Evolutionary conservation across 2,888 invertebrate species (phyloP).

Genomic region (Andrena haemorrhoa): DNA sequence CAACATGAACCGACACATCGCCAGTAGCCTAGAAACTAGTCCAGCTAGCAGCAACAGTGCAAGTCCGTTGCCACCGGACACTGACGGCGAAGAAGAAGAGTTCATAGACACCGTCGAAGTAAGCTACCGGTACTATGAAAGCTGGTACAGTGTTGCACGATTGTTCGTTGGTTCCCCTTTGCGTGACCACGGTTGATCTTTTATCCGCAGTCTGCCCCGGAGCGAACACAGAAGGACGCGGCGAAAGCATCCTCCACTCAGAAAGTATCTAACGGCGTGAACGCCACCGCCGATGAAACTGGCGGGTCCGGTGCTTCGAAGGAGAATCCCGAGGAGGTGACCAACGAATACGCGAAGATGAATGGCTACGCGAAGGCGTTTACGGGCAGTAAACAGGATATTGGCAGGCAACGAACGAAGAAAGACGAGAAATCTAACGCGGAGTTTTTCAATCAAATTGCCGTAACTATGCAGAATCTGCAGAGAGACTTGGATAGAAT

Average conservation of each 20-base stretch:
- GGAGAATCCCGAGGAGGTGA: slow-evolving; percentile 69
- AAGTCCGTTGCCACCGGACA: slow-evolving; percentile 85
- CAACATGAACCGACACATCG: slow-evolving; percentile 80
- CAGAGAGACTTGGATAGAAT: slow-evolving; percentile 85
- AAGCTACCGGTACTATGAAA: slow-evolving; percentile 49
- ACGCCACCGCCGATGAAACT: slow-evolving; percentile 55
- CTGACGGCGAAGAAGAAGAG: slow-evolving; percentile 91
- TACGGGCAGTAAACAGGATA: slow-evolving; percentile 67
- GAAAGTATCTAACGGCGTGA: slow-evolving; percentile 66
- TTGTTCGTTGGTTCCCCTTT: not conserved
- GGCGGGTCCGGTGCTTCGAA: slow-evolving; percentile 37
- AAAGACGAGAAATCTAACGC: slow-evolving; percentile 75
- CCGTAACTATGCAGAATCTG: slow-evolving; percentile 85
- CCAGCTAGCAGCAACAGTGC: slow-evolving; percentile 84
- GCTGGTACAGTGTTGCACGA: not conserved
- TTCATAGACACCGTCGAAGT: slow-evolving; percentile 94
- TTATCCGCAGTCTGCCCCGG: slow-evolving; percentile 78
- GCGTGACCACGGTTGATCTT: not conserved
- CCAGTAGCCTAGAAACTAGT: slow-evolving; percentile 85
- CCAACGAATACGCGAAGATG: slow-evolving; percentile 72
- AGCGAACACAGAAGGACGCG: slow-evolving; percentile 77
- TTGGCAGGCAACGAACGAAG: slow-evolving; percentile 75
- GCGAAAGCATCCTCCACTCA: slow-evolving; percentile 72
- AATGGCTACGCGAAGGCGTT: slow-evolving; percentile 69
- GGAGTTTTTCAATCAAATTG: slow-evolving; percentile 86